Conservation (phyloP, 2,888 invertebrate genomes). For the Callimorpha dominula region DNA sequence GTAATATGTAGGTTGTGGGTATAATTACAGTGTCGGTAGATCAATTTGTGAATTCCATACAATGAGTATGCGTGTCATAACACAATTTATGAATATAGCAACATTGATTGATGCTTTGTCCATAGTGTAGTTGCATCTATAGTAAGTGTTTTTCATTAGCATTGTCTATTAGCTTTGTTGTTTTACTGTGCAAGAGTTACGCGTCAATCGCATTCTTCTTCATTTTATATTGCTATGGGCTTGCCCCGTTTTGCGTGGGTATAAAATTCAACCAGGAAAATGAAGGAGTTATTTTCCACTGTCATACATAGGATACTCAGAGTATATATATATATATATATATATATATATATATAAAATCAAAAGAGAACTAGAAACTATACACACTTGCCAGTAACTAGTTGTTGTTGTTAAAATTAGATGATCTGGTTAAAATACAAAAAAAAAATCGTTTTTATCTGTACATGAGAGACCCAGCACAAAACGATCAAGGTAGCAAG, state of each 20-base stretch:
- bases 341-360: no score
- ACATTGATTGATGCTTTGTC: not conserved
- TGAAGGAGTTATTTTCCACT: no score
- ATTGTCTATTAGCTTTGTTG: not conserved
- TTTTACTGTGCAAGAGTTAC: not conserved
- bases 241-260: not conserved
- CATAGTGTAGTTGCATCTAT: constrained; percentile 1
- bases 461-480: not conserved
- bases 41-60: constrained; percentile 24
- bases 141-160: not conserved
- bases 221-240: not conserved
- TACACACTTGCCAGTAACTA: no score
- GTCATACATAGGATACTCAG: no score
- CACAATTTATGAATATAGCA: not conserved
- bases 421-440: no score
- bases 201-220: not conserved
- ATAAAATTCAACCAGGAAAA: no score
- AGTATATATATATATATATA: no score
- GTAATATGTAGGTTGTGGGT: constrained; percentile 7
- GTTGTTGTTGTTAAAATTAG: no score
- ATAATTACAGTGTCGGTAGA: constrained; percentile 1
- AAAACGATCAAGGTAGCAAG: not conserved
- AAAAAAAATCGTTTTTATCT: no score
- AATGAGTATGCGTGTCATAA: constrained; percentile 15
- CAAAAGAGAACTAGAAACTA: no score